A percentile compares a stretch with the other conserved stretches of the same genome.
Conservation (phyloP, 2,113 vertebrate genomes). For the Hydrolagus affinis region DNA sequence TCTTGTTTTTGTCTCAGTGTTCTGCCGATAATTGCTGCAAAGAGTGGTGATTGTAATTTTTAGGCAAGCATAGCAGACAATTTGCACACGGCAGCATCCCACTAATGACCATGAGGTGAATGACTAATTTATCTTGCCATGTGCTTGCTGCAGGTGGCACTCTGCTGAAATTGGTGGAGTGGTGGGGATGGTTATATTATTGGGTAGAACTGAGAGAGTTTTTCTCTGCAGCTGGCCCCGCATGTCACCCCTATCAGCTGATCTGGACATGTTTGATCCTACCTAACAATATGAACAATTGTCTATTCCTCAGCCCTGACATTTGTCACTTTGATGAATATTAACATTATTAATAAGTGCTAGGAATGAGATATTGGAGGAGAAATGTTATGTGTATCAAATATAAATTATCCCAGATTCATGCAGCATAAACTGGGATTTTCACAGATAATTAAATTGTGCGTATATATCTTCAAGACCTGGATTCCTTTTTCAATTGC, state of each 20-base stretch:
- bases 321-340: constrained; percentile 2
- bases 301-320: neutral
- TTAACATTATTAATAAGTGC: constrained; percentile 6
- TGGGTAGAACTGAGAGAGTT: neutral
- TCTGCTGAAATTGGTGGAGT: too few relatives aligned
- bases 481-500: neutral
- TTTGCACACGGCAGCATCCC: too few relatives aligned
- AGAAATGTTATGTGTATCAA: neutral
- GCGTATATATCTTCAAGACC: neutral
- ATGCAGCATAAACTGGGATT: constrained; percentile 1
- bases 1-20: too few relatives aligned
- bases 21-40: too few relatives aligned
- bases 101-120: too few relatives aligned
- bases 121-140: too few relatives aligned
- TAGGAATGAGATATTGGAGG: constrained; percentile 14
- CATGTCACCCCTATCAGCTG: neutral
- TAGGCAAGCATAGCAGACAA: too few relatives aligned
- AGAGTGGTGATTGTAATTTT: too few relatives aligned
- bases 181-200: neutral
- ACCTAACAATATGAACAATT: neutral
- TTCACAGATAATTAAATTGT: constrained; percentile 15
- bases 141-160: too few relatives aligned
- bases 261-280: too few relatives aligned
- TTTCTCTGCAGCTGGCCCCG: neutral
- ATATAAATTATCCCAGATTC: neutral